A percentile compares a stretch with the other conserved stretches of the same genome.
Conservation (phyloP, 1,140 invertebrate species). For the Dermatophagoides farinae region DNA sequence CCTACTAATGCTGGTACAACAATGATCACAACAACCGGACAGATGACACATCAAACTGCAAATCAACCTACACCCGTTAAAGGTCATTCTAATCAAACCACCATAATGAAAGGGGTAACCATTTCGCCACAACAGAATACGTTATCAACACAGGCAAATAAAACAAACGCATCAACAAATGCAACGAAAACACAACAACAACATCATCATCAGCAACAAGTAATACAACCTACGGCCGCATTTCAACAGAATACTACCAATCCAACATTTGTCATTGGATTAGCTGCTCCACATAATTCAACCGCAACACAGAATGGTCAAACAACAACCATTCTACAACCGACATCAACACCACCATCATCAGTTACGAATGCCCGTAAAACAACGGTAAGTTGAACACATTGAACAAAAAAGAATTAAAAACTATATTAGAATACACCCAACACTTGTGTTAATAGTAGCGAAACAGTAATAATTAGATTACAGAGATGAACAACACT, state of each 20-base stretch:
- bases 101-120: neutral
- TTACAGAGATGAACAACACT: too few species aligned
- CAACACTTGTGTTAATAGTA: too few species aligned
- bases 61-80: neutral
- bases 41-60: neutral
- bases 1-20: neutral
- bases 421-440: too few species aligned
- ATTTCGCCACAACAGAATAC: neutral
- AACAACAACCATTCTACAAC: neutral
- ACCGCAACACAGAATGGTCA: neutral
- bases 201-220: neutral
- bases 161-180: neutral
- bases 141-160: neutral
- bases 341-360: neutral
- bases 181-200: neutral
- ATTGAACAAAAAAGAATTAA: too few species aligned
- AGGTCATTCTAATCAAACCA: neutral
- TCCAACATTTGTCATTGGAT: conserved; percentile 1
- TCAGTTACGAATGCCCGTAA: neutral
- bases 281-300: neutral
- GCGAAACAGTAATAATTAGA: too few species aligned
- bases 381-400: neutral
- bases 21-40: neutral
- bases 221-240: neutral
- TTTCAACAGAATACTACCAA: neutral